Percentiles rank a stretch among this genome's conserved stretches.
These are phyloP conservation scores for Volucella zonaria DNA, from an alignment of 2,888 invertebrate species.

Conservation along the genomic window DNA sequence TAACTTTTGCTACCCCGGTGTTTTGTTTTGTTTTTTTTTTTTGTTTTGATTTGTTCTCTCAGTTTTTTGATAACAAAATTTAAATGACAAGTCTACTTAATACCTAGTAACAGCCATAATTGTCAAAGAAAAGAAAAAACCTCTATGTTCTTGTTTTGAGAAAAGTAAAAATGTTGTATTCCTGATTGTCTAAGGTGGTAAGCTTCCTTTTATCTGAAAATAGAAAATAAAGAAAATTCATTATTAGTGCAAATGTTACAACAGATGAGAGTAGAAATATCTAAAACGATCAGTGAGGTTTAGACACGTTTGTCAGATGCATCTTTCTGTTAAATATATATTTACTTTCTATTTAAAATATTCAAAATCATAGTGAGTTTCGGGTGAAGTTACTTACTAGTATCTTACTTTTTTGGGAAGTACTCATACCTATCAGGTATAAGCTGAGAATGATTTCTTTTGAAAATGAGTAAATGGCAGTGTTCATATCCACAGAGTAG, in stretches of 20 bases:
- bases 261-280: no score
- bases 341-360: no score
- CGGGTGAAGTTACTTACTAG: no score
- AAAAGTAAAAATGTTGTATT: not conserved
- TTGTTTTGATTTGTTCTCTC: not conserved
- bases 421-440: no score
- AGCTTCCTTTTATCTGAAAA: not conserved
- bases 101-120: constrained; percentile 34
- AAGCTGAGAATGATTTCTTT: no score
- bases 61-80: not conserved
- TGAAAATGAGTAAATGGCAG: no score
- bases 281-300: no score
- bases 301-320: no score
- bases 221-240: not conserved
- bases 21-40: not conserved
- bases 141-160: not conserved
- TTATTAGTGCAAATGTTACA: not conserved
- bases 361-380: no score
- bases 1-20: not conserved
- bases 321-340: no score
- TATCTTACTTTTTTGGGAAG: no score
- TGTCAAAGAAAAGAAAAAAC: not conserved
- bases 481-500: no score
- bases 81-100: constrained; percentile 16
- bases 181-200: not conserved